phyloP scores from a whole-genome alignment of 2,888 invertebrate species.

The Harmothoe impar region DNA sequence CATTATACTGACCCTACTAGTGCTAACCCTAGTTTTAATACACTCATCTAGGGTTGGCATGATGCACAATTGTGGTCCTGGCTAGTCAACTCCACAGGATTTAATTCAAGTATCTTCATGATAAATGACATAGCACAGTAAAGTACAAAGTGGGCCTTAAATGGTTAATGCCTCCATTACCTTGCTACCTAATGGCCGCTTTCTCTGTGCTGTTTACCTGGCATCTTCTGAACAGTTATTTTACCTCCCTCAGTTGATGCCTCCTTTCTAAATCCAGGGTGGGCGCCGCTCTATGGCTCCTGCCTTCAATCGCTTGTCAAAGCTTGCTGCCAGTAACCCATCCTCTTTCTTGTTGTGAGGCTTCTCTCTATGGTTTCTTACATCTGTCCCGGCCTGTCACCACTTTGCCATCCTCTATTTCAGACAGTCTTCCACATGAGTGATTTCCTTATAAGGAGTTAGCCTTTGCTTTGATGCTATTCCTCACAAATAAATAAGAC shows the following conservation, averaged over 20 bases:
- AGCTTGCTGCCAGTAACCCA: not conserved
- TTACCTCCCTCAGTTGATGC: not conserved
- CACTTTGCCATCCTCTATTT: slow-evolving; percentile 2
- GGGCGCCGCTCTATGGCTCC: not conserved
- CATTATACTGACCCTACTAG: too few species aligned
- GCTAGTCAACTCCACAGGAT: too few species aligned
- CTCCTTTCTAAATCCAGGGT: not conserved
- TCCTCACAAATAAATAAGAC: not conserved
- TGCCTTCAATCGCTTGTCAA: not conserved
- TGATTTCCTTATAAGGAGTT: not conserved
- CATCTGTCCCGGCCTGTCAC: not conserved
- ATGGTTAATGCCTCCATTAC: not conserved
- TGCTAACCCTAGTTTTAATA: too few species aligned
- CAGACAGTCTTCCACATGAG: not conserved
- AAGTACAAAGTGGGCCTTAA: too few species aligned
- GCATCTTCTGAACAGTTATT: not conserved
- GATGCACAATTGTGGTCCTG: too few species aligned
- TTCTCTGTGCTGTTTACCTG: not conserved
- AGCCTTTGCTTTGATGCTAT: not conserved
- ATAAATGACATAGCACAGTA: too few species aligned
- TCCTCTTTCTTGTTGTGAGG: not conserved
- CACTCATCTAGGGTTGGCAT: too few species aligned
- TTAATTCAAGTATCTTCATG: too few species aligned
- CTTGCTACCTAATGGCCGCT: not conserved
- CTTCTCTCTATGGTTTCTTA: not conserved